These are phyloP conservation scores for Leptinotarsa lineolata DNA, from an alignment of 1,140 invertebrate genomes.

Conservation along the genomic window DNA sequence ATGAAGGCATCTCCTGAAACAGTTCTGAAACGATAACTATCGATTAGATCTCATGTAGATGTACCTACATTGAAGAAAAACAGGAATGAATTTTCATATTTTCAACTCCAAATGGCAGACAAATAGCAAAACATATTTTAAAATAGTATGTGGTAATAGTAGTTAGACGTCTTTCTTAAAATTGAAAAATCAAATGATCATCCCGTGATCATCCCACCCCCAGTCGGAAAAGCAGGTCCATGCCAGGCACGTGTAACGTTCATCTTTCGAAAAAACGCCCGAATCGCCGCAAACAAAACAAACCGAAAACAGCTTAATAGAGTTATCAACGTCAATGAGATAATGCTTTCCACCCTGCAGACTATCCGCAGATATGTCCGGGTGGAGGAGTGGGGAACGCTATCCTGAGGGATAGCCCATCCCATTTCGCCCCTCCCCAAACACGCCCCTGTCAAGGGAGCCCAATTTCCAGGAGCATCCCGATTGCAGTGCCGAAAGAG, in stretches of 20 bases:
- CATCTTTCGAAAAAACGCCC: background rate
- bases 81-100: no score
- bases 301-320: conserved; percentile 24
- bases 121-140: no score
- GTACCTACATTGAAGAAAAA: no score
- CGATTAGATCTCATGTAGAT: no score
- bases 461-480: conserved; percentile 44
- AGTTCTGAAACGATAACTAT: no score
- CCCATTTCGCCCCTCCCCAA: conserved; percentile 37
- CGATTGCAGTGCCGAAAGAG: conserved; percentile 39
- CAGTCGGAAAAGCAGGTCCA: background rate
- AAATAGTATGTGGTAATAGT: no score
- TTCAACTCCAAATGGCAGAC: no score
- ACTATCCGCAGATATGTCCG: conserved; percentile 32
- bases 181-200: no score
- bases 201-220: background rate
- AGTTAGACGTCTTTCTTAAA: no score
- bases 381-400: conserved; percentile 19
- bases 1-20: no score
- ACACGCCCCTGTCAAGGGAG: conserved; percentile 43
- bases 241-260: background rate
- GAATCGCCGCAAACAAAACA: background rate
- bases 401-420: conserved; percentile 37
- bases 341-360: conserved; percentile 21
- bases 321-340: conserved; percentile 33